These are phyloP conservation scores for Melanophora roralis DNA, from an alignment of 2,888 invertebrate genomes.

Conservation along the genomic window DNA sequence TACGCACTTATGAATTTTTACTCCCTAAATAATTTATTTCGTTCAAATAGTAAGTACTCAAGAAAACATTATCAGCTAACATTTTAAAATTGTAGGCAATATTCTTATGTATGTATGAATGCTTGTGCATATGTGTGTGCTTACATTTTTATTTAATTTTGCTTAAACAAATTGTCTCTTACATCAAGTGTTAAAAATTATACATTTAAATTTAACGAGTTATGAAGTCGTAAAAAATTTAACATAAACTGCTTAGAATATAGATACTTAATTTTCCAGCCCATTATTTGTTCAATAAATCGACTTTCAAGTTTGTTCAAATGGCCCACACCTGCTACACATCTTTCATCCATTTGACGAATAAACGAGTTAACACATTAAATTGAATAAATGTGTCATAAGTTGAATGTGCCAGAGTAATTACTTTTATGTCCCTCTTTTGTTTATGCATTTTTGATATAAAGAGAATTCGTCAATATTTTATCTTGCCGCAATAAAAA, in stretches of 20 bases:
- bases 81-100: slow-evolving; percentile 11
- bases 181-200: slow-evolving; percentile 40
- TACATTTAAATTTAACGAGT: slow-evolving; percentile 20
- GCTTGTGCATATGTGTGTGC: too few species aligned
- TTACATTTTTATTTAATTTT: too few species aligned
- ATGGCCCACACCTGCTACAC: slow-evolving; percentile 33
- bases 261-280: slow-evolving; percentile 53
- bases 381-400: slow-evolving; percentile 53
- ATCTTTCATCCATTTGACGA: neutral
- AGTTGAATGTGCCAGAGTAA: slow-evolving; percentile 34
- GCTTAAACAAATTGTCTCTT: too few species aligned
- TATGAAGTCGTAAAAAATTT: slow-evolving; percentile 30
- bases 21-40: slow-evolving; percentile 45
- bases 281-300: slow-evolving; percentile 57
- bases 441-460: slow-evolving; percentile 2
- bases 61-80: slow-evolving; percentile 17
- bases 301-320: slow-evolving; percentile 34
- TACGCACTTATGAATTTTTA: slow-evolving; percentile 23
- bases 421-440: slow-evolving; percentile 38
- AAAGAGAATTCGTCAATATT: neutral
- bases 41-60: slow-evolving; percentile 1
- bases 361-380: slow-evolving; percentile 50
- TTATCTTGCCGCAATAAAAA: slow-evolving; percentile 8
- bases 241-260: slow-evolving; percentile 55
- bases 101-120: neutral